Evolutionary conservation across 1,140 invertebrate species (phyloP).

Genomic region (Tenebrio molitor): DNA sequence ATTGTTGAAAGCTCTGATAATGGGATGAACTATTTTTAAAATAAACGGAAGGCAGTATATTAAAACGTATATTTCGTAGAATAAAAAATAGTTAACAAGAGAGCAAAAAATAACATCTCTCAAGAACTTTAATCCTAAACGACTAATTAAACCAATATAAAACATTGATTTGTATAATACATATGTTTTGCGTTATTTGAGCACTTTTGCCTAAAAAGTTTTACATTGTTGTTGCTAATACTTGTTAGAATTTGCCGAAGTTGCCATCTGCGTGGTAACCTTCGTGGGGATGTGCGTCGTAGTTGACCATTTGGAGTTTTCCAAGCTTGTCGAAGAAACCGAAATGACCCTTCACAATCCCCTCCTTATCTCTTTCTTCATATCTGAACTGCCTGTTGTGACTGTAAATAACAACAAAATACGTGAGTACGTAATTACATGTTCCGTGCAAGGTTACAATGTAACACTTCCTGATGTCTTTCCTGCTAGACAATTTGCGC

Average conservation of each 20-base stretch:
- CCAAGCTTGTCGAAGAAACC: constrained; percentile 85
- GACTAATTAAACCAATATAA: constrained; percentile 43
- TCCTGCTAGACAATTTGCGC: constrained; percentile 25
- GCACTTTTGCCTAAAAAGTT: constrained; percentile 18
- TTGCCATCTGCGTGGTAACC: constrained; percentile 74
- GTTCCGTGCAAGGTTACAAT: constrained; percentile 24
- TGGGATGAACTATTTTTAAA: too few relatives aligned
- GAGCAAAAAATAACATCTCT: constrained; percentile 44
- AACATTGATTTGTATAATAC: constrained; percentile 45
- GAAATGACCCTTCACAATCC: constrained; percentile 85
- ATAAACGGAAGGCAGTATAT: constrained; percentile 3
- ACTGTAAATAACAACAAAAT: constrained; percentile 68
- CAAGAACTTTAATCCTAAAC: constrained; percentile 17
- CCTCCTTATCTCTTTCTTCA: constrained; percentile 83
- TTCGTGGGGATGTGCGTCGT: constrained; percentile 78
- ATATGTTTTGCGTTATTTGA: constrained; percentile 17
- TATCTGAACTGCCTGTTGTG: constrained; percentile 86
- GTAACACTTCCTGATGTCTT: constrained; percentile 21
- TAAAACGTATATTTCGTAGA: constrained; percentile 29
- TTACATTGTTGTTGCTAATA: neutral
- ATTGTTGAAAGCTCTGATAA: too few relatives aligned
- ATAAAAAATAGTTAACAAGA: constrained; percentile 47
- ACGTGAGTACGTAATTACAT: constrained; percentile 30
- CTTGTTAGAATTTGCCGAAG: constrained; percentile 43
- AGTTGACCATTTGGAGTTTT: constrained; percentile 84